Conservation (phyloP, 2,797 vertebrate species). For the Pangasius mekongensis region DNA sequence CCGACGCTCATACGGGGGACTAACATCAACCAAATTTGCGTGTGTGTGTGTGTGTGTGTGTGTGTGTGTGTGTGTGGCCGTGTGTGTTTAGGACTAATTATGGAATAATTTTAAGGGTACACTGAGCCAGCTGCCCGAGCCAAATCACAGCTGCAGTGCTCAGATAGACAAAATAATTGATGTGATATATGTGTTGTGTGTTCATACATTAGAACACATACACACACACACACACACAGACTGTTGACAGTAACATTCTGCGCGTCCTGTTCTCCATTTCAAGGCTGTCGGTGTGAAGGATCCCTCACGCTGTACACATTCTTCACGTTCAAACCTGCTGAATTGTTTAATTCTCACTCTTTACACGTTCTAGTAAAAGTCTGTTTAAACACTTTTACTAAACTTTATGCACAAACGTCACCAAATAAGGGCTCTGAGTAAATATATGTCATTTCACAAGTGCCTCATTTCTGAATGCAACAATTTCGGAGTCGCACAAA, state of each 20-base stretch:
- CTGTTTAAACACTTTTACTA: no score
- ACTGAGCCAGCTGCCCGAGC: not conserved
- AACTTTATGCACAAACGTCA: not conserved
- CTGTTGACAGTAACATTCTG: not conserved
- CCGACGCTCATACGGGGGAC: not conserved
- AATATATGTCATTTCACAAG: no score
- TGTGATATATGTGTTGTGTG: not conserved
- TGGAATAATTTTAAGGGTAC: not conserved
- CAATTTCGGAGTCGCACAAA: not conserved
- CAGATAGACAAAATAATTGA: slow-evolving; percentile 7
- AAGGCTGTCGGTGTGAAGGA: not conserved
- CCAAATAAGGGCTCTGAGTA: no score
- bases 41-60: not conserved
- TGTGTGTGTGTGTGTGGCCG: not conserved
- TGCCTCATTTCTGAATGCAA: not conserved
- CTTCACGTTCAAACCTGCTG: slow-evolving; percentile 1
- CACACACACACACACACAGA: not conserved
- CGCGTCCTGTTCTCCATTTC: not conserved
- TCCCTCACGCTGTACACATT: not conserved
- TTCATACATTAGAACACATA: not conserved
- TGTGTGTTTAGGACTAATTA: not conserved
- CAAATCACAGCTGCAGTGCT: slow-evolving; percentile 2
- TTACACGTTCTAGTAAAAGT: not conserved
- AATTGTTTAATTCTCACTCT: not conserved
- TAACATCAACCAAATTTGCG: not conserved